phyloP scores from a whole-genome alignment of 2,113 vertebrate genomes.

The Tetraodon nigroviridis region DNA sequence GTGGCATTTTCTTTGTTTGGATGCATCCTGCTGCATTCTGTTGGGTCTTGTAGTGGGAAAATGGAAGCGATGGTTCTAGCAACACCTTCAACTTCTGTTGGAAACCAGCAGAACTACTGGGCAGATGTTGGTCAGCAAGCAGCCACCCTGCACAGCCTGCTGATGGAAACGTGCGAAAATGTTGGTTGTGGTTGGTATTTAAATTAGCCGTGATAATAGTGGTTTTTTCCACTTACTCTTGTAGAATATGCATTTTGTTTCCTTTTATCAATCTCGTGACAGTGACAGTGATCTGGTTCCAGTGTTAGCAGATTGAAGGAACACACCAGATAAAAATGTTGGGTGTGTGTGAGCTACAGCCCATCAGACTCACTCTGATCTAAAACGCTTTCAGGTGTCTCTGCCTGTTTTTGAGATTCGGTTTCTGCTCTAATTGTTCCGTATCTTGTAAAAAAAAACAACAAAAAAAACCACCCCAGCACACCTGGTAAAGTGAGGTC shows the following conservation, averaged over 20 bases:
- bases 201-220: too few relatives aligned
- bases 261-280: constrained; percentile 24
- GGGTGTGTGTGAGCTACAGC: constrained; percentile 24
- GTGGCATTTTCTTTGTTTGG: neutral
- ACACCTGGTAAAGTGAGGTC: constrained; percentile 27
- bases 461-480: neutral
- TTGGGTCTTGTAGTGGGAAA: constrained; percentile 6
- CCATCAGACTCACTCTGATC: constrained; percentile 25
- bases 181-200: neutral
- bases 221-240: neutral
- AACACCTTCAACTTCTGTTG: neutral
- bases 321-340: constrained; percentile 22
- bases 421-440: constrained; percentile 25
- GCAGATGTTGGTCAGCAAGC: too few relatives aligned
- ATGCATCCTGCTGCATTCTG: constrained; percentile 10
- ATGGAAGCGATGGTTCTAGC: constrained; percentile 24
- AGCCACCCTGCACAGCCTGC: too few relatives aligned
- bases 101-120: constrained; percentile 5
- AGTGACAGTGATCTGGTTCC: constrained; percentile 25
- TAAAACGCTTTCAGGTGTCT: constrained; percentile 31
- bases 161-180: constrained; percentile 5
- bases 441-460: neutral
- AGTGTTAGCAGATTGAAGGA: constrained; percentile 15
- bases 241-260: neutral
- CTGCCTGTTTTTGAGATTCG: constrained; percentile 9